A percentile compares a stretch with the other conserved stretches of the same genome.
Evolutionary conservation across 2,797 vertebrate genomes (phyloP).

Genomic region (Eupleurogrammus muticus): DNA sequence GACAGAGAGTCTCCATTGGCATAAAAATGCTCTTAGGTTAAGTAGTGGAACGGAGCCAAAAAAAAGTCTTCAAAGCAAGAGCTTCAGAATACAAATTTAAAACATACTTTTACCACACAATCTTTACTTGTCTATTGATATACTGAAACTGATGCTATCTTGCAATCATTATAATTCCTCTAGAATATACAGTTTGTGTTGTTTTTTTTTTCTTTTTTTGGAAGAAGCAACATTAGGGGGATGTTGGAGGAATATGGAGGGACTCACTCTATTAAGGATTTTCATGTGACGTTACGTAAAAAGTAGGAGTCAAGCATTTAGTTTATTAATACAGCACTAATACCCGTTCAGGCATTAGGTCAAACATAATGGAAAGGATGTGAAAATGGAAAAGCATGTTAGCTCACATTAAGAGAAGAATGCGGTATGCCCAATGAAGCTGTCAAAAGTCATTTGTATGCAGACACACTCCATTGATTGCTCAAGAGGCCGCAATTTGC

Average conservation of each 20-base stretch:
- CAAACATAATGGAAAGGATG: neutral
- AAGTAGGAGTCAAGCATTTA: neutral
- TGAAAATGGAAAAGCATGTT: neutral
- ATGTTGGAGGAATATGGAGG: neutral
- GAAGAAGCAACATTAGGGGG: neutral
- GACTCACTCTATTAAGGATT: neutral
- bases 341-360: neutral
- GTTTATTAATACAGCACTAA: neutral
- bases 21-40: constrained; percentile 2
- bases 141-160: neutral
- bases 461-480: too few relatives aligned
- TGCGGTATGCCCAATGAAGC: too few relatives aligned
- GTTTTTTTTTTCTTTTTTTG: too few relatives aligned
- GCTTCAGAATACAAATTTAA: neutral
- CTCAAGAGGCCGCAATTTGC: too few relatives aligned
- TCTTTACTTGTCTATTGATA: neutral
- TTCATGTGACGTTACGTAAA: too few relatives aligned
- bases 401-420: neutral
- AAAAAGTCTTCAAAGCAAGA: neutral
- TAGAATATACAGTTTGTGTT: neutral
- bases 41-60: neutral
- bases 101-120: neutral
- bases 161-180: too few relatives aligned
- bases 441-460: too few relatives aligned
- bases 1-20: neutral